A percentile compares a stretch with the other conserved stretches of the same genome.
Evolutionary conservation across 2,113 vertebrate genomes (phyloP).

Genomic region (Chaenogobius annularis): DNA sequence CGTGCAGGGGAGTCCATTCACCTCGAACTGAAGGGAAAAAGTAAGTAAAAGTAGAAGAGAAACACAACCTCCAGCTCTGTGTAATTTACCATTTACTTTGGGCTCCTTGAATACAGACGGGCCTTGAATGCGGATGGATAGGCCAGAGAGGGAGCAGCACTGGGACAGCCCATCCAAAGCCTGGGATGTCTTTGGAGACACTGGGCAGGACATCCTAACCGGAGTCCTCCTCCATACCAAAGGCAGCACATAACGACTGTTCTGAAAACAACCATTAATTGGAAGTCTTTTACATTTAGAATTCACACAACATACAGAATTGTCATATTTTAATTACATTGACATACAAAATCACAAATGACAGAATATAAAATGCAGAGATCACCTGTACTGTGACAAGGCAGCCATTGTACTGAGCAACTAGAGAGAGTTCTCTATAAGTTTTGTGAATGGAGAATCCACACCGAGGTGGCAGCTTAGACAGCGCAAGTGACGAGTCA

Average conservation of each 20-base stretch:
- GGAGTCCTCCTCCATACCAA: conserved; percentile 62
- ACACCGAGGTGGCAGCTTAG: conserved; percentile 52
- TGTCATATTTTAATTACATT: background rate
- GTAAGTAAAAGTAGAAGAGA: background rate
- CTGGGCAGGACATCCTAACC: conserved; percentile 53
- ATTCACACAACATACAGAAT: too few relatives aligned
- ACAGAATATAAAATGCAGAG: background rate
- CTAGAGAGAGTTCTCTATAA: conserved; percentile 48
- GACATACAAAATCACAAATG: background rate
- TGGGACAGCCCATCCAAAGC: conserved; percentile 14
- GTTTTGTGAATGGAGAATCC: conserved; percentile 57
- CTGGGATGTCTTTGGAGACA: conserved; percentile 6
- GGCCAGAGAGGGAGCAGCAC: conserved; percentile 48
- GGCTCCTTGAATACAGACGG: conserved; percentile 14
- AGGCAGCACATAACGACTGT: conserved; percentile 43
- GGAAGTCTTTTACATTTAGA: too few relatives aligned
- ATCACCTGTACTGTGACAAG: conserved; percentile 54
- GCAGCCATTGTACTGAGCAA: conserved; percentile 55
- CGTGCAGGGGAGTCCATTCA: conserved; percentile 49
- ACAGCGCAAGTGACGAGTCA: conserved; percentile 46
- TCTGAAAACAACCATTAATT: conserved; percentile 27
- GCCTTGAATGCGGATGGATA: conserved; percentile 37
- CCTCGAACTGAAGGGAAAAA: conserved; percentile 47
- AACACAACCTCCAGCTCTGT: background rate
- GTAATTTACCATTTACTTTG: conserved; percentile 50